phyloP scores from a whole-genome alignment of 2,113 vertebrate species.

The Corvus hawaiiensis region DNA sequence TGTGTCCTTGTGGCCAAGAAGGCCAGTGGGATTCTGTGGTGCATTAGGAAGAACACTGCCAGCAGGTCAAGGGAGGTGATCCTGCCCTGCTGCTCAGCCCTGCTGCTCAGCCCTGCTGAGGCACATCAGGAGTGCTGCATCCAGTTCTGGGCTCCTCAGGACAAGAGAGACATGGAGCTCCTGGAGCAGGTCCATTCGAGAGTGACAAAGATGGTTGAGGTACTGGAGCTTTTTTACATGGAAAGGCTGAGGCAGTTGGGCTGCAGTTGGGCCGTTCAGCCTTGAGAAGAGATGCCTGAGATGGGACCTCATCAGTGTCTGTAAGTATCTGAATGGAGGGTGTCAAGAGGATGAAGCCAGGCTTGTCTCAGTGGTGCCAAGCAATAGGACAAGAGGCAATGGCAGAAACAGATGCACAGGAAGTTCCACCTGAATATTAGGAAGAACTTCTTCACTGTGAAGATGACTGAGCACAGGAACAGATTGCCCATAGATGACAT shows the following conservation, averaged over 20 bases:
- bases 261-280: background rate
- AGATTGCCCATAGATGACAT: background rate
- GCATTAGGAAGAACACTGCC: fast-evolving
- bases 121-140: too few species aligned
- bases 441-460: background rate
- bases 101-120: background rate
- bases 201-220: background rate
- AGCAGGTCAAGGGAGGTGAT: background rate
- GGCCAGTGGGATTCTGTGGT: fast-evolving
- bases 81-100: background rate
- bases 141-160: background rate
- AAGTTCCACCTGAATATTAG: background rate
- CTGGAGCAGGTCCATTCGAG: background rate
- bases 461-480: background rate
- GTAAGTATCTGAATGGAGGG: background rate
- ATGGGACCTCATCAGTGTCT: background rate
- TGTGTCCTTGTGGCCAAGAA: background rate
- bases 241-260: background rate
- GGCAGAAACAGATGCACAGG: background rate
- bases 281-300: background rate
- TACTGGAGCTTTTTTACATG: background rate
- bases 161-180: background rate
- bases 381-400: background rate
- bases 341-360: background rate
- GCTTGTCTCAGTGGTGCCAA: background rate